A percentile compares a stretch with the other conserved stretches of the same genome.
Conservation (phyloP, 2,113 vertebrate genomes). For the Onychostoma macrolepis region DNA sequence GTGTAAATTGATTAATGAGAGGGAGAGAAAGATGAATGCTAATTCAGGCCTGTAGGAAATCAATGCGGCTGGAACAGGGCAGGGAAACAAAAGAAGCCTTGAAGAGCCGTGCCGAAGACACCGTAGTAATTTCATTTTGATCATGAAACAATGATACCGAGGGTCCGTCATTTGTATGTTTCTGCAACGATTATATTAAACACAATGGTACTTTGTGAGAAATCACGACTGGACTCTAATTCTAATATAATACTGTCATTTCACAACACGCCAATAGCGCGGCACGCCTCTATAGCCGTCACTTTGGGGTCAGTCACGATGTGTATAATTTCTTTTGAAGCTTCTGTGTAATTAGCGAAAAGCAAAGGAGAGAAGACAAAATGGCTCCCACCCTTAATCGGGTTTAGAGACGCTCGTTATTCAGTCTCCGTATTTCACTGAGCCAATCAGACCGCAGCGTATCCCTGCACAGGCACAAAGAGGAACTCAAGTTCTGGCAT, state of each 20-base stretch:
- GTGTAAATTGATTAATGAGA: constrained; percentile 63
- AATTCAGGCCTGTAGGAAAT: constrained; percentile 61
- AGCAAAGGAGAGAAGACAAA: constrained; percentile 73
- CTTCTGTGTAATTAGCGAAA: constrained; percentile 74
- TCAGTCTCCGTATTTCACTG: constrained; percentile 64
- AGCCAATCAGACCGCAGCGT: constrained; percentile 61
- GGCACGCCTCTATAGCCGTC: constrained; percentile 61
- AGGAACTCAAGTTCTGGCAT: neutral
- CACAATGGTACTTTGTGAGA: constrained; percentile 71
- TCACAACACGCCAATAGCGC: constrained; percentile 70
- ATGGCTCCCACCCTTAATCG: constrained; percentile 74
- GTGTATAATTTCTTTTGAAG: constrained; percentile 73
- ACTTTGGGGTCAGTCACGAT: constrained; percentile 68
- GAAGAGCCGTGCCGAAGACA: constrained; percentile 59
- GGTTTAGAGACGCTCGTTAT: constrained; percentile 75
- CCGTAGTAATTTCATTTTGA: constrained; percentile 60
- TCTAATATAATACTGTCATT: constrained; percentile 70
- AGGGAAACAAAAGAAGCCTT: constrained; percentile 61
- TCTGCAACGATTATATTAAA: constrained; percentile 67
- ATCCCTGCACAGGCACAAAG: constrained; percentile 60
- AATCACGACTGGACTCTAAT: constrained; percentile 68
- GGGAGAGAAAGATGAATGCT: constrained; percentile 56
- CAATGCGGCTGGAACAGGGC: constrained; percentile 58
- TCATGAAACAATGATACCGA: constrained; percentile 65
- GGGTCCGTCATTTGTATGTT: constrained; percentile 68